Conservation (phyloP, 1,140 invertebrate species). For the Anthonomus grandis region DNA sequence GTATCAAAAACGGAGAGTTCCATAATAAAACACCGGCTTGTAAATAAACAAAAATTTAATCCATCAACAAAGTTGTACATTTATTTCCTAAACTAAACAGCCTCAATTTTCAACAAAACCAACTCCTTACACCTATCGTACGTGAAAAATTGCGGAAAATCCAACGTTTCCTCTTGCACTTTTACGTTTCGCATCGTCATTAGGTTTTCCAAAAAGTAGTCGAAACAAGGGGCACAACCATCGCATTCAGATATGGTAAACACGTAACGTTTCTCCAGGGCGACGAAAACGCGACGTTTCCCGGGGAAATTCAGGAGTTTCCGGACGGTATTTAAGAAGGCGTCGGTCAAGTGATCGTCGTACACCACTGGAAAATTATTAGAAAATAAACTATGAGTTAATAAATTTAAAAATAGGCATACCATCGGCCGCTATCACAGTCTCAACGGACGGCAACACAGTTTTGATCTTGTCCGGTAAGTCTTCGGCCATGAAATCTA, state of each 20-base stretch:
- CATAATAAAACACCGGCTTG: too few relatives aligned
- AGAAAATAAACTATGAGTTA: too few relatives aligned
- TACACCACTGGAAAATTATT: conserved; percentile 70
- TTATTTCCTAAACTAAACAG: too few relatives aligned
- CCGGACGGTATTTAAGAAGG: conserved; percentile 71
- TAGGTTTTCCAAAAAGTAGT: conserved; percentile 69
- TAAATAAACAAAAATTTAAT: too few relatives aligned
- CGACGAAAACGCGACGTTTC: conserved; percentile 67
- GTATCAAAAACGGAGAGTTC: too few relatives aligned
- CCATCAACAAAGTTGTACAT: too few relatives aligned
- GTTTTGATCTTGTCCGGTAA: conserved; percentile 56
- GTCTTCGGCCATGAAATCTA: conserved; percentile 60
- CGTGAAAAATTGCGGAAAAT: conserved; percentile 79
- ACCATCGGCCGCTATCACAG: conserved; percentile 78
- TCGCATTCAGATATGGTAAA: conserved; percentile 79
- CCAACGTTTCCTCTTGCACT: conserved; percentile 61
- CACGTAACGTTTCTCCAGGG: conserved; percentile 82
- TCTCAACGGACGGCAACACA: conserved; percentile 55
- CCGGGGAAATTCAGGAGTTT: conserved; percentile 61
- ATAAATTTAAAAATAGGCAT: conserved; percentile 40
- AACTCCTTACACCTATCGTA: conserved; percentile 76
- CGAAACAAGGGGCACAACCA: conserved; percentile 77
- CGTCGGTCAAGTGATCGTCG: conserved; percentile 78
- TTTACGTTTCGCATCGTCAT: conserved; percentile 50
- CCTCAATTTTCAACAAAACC: conserved; percentile 74